phyloP scores from a whole-genome alignment of 2,888 invertebrate species.

The Chironomus tentans region DNA sequence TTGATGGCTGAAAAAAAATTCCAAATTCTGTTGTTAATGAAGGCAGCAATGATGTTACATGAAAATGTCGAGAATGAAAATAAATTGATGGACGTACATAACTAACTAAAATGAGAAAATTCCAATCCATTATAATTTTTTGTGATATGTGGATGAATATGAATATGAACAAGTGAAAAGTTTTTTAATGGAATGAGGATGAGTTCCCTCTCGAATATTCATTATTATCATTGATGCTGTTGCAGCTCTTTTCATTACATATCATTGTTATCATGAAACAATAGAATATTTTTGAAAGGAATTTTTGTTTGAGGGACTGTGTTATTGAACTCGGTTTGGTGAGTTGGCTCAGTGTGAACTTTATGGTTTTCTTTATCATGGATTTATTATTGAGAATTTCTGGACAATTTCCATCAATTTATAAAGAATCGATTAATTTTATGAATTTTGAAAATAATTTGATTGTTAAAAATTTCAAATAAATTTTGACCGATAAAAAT shows the following conservation, averaged over 20 bases:
- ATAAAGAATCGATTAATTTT: too few species aligned
- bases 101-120: background rate
- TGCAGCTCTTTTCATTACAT: background rate
- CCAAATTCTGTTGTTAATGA: background rate
- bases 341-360: too few species aligned
- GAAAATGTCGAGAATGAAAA: background rate
- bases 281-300: background rate
- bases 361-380: too few species aligned
- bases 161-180: background rate
- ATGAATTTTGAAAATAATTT: too few species aligned
- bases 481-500: too few species aligned
- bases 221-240: background rate
- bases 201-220: too few species aligned
- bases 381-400: too few species aligned
- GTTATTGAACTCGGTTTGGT: too few species aligned
- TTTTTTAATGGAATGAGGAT: background rate
- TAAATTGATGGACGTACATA: slow-evolving; percentile 1
- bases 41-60: background rate
- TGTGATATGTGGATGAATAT: background rate
- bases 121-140: background rate
- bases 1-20: background rate
- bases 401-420: too few species aligned
- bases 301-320: too few species aligned
- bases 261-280: background rate
- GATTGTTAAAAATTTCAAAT: too few species aligned